phyloP scores from a whole-genome alignment of 2,113 vertebrate genomes.

The Halichoerus grypus region DNA sequence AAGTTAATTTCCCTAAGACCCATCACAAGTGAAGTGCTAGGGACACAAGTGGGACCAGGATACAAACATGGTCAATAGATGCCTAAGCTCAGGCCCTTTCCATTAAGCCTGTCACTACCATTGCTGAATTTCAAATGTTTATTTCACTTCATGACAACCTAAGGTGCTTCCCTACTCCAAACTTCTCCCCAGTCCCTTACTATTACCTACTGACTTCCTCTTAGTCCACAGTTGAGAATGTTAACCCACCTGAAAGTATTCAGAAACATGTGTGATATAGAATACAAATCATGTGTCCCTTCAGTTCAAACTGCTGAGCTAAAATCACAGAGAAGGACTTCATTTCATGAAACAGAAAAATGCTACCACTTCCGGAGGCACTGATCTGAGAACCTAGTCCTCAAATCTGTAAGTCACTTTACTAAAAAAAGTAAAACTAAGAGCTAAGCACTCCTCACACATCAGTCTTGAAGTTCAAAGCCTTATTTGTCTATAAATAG shows the following conservation, averaged over 20 bases:
- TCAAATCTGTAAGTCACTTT: not conserved
- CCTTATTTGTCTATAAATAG: not conserved
- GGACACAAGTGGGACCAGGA: not conserved
- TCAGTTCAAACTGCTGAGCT: not conserved
- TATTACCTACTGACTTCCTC: not conserved
- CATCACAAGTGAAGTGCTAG: not conserved
- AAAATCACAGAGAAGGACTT: not conserved
- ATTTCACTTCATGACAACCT: not conserved
- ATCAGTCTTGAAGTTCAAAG: not conserved
- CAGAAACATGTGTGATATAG: not conserved
- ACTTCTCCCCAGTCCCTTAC: not conserved
- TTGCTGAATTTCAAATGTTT: not conserved
- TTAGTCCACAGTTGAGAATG: not conserved
- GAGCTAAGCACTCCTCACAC: not conserved
- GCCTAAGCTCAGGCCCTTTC: not conserved
- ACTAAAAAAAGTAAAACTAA: not conserved
- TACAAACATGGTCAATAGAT: not conserved
- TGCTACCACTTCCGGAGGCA: not conserved
- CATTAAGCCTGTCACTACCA: not conserved
- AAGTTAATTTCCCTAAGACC: not conserved
- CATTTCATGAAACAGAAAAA: not conserved
- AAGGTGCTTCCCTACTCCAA: not conserved
- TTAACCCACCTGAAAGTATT: not conserved
- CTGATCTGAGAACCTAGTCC: not conserved
- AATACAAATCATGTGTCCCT: not conserved